A percentile compares a stretch with the other conserved stretches of the same genome.
Conservation (phyloP, 2,797 vertebrate species). For the Neosalanx taihuensis region DNA sequence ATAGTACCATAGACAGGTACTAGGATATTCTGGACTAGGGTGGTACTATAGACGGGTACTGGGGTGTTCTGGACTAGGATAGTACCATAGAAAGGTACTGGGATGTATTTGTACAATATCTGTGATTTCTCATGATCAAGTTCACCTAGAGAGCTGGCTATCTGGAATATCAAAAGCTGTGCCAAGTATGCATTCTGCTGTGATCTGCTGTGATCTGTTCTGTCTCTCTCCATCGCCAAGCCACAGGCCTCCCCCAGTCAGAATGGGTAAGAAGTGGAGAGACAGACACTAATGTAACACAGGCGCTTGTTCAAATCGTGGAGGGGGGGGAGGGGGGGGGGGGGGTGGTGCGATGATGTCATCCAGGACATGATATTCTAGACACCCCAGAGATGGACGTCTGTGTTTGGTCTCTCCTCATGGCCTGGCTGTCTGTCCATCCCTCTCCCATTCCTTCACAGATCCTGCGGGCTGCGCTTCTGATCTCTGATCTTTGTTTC, state of each 20-base stretch:
- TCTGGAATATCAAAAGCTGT: slow-evolving; percentile 51
- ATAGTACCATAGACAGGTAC: neutral
- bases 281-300: slow-evolving; percentile 52
- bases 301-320: slow-evolving; percentile 11
- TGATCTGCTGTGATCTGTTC: slow-evolving; percentile 30
- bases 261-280: slow-evolving; percentile 27
- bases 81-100: neutral
- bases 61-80: neutral
- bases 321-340: too few species aligned
- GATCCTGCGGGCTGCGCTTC: neutral
- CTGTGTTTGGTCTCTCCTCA: neutral
- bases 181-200: slow-evolving; percentile 34
- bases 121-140: slow-evolving; percentile 2
- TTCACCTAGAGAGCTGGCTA: neutral
- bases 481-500: slow-evolving; percentile 2
- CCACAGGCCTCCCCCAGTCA: neutral
- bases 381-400: neutral
- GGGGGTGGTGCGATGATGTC: slow-evolving; percentile 31
- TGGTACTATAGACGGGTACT: neutral
- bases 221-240: neutral
- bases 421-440: neutral
- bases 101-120: neutral
- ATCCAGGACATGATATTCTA: slow-evolving; percentile 7
- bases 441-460: neutral
- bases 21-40: neutral